Evolutionary conservation across 2,113 vertebrate species (phyloP), one percentile per base, ranked within the genome.

Genomic region (Megalops atlanticus): DNA sequence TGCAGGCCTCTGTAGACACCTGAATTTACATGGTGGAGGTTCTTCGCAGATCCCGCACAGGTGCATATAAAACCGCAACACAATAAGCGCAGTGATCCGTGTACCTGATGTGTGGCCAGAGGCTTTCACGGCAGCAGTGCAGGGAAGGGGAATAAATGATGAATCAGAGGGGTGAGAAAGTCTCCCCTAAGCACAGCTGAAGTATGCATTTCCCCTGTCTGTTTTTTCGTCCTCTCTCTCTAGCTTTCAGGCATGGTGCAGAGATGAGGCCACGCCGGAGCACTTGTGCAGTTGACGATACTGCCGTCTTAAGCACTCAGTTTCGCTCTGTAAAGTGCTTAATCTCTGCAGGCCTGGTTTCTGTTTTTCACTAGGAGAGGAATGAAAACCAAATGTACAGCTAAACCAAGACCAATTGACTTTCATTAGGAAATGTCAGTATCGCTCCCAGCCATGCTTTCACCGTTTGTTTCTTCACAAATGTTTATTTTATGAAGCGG

Each of bases 341-440:
- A 80, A 82, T 74, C 68, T 41, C 31, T 81, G 52, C 38, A 73
- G 11, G 31, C 21, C 52, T 58, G 21, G 24, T 45, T 24, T 80
- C 31, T 81, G 77, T 36, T 82, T 76, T 74, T 64, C 21, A 16
- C 73, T 64, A 72, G 52, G 0, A 1, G 45, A 24, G 33, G 10
- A 80, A 85, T 36, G 73, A 74, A 83, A 84, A 84, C 83, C 78
- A 85, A 84, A 83, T 83, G 64, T 21, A 45, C 68, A 52, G 33
- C 73, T 43, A 74, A 49, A 81, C 79, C 64, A 78, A n/a, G 27
- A 49, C 41, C 74, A 79, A 80, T 82, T 80, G 38, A 47, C 70
- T 82, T 43, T 45, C 49, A 73, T 74, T 82, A 80, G 27, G 16
- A 82, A 39, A 84, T 69, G 27, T 49, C 74, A 68, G 36, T 39